Evolutionary conservation across 64 coral and sea anemone species (phyloP).

Genomic region (Pachyseris speciosa): DNA sequence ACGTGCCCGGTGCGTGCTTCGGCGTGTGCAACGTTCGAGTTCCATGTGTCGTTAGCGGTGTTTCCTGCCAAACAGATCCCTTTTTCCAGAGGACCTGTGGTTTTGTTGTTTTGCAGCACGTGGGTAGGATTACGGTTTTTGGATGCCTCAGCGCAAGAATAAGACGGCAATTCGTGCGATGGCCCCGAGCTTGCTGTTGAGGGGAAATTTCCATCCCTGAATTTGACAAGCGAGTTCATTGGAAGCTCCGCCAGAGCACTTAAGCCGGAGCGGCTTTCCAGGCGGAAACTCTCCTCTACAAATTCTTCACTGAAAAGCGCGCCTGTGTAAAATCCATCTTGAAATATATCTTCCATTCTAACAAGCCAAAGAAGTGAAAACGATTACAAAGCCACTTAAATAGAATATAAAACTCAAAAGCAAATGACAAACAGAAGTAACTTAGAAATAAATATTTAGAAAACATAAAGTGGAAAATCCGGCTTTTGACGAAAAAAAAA

Average conservation of each 20-base stretch:
- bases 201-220: background rate
- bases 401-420: too few relatives aligned
- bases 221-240: constrained; percentile 17
- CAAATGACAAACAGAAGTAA: too few relatives aligned
- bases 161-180: background rate
- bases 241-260: background rate
- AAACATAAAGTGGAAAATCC: too few relatives aligned
- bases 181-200: background rate
- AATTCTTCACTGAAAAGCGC: background rate
- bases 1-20: constrained; percentile 8
- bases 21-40: background rate
- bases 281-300: background rate
- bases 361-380: background rate
- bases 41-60: constrained; percentile 37
- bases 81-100: background rate
- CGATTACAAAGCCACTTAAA: background rate
- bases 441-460: too few relatives aligned
- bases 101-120: constrained; percentile 4
- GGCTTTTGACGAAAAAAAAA: too few relatives aligned
- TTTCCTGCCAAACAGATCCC: constrained; percentile 24
- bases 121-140: background rate
- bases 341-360: constrained; percentile 26
- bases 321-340: background rate
- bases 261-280: background rate
- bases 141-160: background rate